Evolutionary conservation across 2,113 vertebrate genomes (phyloP), one percentile per base, ranked within the genome.

Genomic region (Cettia cetti): DNA sequence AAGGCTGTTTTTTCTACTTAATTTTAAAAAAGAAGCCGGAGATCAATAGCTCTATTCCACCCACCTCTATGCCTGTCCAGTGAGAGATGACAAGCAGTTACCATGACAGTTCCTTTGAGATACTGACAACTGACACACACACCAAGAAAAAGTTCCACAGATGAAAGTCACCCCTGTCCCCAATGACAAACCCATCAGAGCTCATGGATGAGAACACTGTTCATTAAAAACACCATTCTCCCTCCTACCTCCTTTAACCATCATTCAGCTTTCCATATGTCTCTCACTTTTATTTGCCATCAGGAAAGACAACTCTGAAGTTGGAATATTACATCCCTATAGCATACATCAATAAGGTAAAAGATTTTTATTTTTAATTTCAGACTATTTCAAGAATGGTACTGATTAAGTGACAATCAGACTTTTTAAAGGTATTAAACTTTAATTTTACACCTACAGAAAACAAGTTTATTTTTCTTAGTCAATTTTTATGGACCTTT

Each of bases 231-330:
- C 54, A 72, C 81, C 49, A 61, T 79, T 52, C 68, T 79, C 71
- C 79, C 82, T 94, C 75, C 95, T n/a, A 69, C 82, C 82, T 77
- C 85, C 79, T 90, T 50, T 49, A 80, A 50, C 71, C 90, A 70
- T 42, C 92, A 85, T 31, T 85, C 91, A 92, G 68, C 66, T 65
- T 85, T 31, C 90, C 92, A 42, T 31, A 69, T 10, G 50, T 66
- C 17, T 84, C 44, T 81, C 17, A 0, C 37, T 79, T 91, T 82
- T 70, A 92, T 85, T 90, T 91, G 87, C 63, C 78, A 82, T 31
- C 85, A 52, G 8, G 59, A 86, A 93, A 88, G 70, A 88, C 50
- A 90, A 77, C 72, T 71, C 65, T 39, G 61, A 83, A 77, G 80
- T 74, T 66, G 83, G 54, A 93, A 35, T 50, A 83, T 78, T 81